Evolutionary conservation across 2,113 vertebrate genomes (phyloP).

Genomic region (Indicator maculatus): DNA sequence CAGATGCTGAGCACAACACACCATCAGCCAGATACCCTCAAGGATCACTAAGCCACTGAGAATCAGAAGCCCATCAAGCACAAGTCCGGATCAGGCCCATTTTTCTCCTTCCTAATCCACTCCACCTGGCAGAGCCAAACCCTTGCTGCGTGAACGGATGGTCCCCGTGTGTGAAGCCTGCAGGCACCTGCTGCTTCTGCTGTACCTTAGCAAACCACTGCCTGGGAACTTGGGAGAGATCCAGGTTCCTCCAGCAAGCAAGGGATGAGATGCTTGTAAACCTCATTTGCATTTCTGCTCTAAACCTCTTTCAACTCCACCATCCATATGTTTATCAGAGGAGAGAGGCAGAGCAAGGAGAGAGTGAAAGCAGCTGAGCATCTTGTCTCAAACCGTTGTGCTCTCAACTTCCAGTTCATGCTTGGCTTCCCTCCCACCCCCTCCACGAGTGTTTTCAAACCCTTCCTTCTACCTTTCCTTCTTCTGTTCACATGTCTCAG

Average conservation of each 20-base stretch:
- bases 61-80: background rate
- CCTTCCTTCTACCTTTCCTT: background rate
- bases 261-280: background rate
- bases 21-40: background rate
- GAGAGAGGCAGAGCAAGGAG: background rate
- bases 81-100: background rate
- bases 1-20: background rate
- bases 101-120: background rate
- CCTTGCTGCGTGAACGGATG: background rate
- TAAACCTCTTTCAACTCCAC: constrained; percentile 41
- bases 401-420: background rate
- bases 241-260: constrained; percentile 24
- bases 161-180: background rate
- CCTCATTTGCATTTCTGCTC: constrained; percentile 47
- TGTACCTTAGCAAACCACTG: constrained; percentile 50
- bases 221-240: constrained; percentile 36
- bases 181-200: background rate
- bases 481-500: background rate
- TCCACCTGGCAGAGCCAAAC: background rate
- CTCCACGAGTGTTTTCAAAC: background rate
- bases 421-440: background rate
- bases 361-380: background rate
- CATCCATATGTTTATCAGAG: background rate
- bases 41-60: background rate
- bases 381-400: background rate